Conservation (phyloP, 2,888 invertebrate genomes). For the Drosophila aldrichi region DNA sequence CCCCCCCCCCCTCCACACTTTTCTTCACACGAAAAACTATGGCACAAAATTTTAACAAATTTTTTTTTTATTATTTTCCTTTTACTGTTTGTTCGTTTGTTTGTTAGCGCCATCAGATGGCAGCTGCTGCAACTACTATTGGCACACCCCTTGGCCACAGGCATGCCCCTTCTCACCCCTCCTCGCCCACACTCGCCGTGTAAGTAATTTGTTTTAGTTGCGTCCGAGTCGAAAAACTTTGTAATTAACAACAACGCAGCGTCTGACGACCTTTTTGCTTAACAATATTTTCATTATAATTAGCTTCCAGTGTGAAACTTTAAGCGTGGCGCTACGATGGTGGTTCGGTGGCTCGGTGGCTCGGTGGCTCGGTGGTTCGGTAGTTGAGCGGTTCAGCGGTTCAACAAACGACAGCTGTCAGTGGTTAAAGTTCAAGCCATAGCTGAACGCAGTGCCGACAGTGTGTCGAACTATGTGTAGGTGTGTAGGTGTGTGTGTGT, state of each 20-base stretch:
- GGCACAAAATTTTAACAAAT: constrained; percentile 30
- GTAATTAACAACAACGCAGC: constrained; percentile 71
- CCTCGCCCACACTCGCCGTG: neutral
- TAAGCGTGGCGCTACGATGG: constrained; percentile 29
- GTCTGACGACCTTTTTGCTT: constrained; percentile 50
- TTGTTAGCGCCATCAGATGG: constrained; percentile 25
- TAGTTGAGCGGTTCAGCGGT: constrained; percentile 25
- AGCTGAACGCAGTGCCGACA: neutral
- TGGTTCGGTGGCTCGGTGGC: constrained; percentile 17
- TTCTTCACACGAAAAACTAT: constrained; percentile 29
- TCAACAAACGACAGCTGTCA: constrained; percentile 45
- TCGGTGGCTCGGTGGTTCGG: constrained; percentile 11
- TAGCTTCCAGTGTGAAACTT: constrained; percentile 44
- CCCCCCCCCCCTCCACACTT: neutral
- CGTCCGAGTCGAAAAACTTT: constrained; percentile 70
- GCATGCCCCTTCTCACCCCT: neutral
- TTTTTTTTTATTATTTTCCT: constrained; percentile 24
- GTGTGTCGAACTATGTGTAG: neutral
- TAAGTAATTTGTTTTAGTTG: constrained; percentile 69
- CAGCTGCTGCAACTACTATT: constrained; percentile 30
- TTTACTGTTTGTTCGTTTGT: neutral
- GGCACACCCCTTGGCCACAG: constrained; percentile 15
- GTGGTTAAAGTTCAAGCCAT: constrained; percentile 39
- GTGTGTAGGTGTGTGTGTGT: neutral
- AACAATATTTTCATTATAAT: constrained; percentile 61